phyloP scores from a whole-genome alignment of 2,888 invertebrate genomes.

The Sarcophaga variegata region DNA sequence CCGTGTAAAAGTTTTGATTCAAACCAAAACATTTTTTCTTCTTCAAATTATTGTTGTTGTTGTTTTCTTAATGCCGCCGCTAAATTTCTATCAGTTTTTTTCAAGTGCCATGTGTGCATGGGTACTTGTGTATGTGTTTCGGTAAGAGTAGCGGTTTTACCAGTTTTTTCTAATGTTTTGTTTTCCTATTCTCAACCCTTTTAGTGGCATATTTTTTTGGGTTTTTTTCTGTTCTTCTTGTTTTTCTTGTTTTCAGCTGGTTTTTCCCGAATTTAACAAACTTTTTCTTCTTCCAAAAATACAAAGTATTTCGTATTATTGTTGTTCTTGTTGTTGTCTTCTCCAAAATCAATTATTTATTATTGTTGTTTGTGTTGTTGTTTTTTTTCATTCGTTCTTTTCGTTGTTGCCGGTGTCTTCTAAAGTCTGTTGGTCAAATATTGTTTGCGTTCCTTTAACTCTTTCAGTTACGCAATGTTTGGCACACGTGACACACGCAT shows the following conservation, averaged over 20 bases:
- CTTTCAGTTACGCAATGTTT: slow-evolving; percentile 70
- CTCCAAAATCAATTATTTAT: slow-evolving; percentile 15
- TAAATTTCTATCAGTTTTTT: not conserved
- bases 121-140: not conserved
- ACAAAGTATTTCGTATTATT: slow-evolving; percentile 6
- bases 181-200: slow-evolving; percentile 45
- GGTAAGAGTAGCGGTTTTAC: not conserved
- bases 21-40: slow-evolving; percentile 9
- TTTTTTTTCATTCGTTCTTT: not conserved
- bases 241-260: slow-evolving; percentile 61
- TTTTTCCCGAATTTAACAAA: not conserved
- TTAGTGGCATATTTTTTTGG: slow-evolving; percentile 3
- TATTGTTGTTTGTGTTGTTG: slow-evolving; percentile 3
- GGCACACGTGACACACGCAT: slow-evolving; percentile 69
- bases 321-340: slow-evolving; percentile 17
- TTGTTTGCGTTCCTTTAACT: slow-evolving; percentile 49
- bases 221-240: slow-evolving; percentile 13
- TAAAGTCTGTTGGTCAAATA: slow-evolving; percentile 49
- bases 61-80: slow-evolving; percentile 34
- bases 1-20: too few species aligned
- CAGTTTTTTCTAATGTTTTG: slow-evolving; percentile 61
- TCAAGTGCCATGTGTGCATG: slow-evolving; percentile 10
- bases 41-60: not conserved
- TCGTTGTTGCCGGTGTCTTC: not conserved
- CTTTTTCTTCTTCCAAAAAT: not conserved